Conservation (phyloP, 2,888 invertebrate genomes). For the Crocallis elinguaria region DNA sequence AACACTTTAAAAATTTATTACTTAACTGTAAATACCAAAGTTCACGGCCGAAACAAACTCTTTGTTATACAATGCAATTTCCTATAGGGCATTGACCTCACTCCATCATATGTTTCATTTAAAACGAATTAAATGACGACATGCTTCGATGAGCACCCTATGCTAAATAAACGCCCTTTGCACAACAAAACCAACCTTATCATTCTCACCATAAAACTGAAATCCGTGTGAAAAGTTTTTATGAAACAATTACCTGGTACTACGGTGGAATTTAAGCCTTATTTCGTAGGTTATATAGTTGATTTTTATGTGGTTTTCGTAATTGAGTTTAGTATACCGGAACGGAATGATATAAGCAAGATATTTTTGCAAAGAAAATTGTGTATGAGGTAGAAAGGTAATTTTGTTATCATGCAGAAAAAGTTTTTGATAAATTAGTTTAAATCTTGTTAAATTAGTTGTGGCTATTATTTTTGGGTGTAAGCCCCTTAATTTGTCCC, state of each 20-base stretch:
- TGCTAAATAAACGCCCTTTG: constrained; percentile 37
- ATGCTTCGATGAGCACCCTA: constrained; percentile 67
- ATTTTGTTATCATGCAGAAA: constrained; percentile 21
- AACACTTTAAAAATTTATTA: too few species aligned
- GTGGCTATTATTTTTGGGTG: too few species aligned
- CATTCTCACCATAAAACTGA: constrained; percentile 10
- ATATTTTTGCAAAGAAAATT: constrained; percentile 56
- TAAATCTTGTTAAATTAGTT: neutral
- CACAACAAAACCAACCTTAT: constrained; percentile 23
- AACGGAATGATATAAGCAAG: constrained; percentile 51
- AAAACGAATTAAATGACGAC: constrained; percentile 58
- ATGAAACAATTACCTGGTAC: constrained; percentile 24
- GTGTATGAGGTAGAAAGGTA: constrained; percentile 36
- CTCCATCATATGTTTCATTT: constrained; percentile 62
- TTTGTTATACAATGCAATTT: constrained; percentile 19
- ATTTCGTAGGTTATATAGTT: neutral
- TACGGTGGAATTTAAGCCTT: constrained; percentile 26
- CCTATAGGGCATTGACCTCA: constrained; percentile 14
- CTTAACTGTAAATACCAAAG: neutral
- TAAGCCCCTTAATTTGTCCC: too few species aligned
- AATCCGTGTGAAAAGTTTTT: constrained; percentile 9
- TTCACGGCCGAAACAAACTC: constrained; percentile 12
- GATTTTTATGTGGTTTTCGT: constrained; percentile 17
- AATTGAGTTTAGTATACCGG: constrained; percentile 39
- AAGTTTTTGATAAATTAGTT: constrained; percentile 14